Evolutionary conservation across 2,113 vertebrate genomes (phyloP).

Genomic region (Oryzias celebensis): DNA sequence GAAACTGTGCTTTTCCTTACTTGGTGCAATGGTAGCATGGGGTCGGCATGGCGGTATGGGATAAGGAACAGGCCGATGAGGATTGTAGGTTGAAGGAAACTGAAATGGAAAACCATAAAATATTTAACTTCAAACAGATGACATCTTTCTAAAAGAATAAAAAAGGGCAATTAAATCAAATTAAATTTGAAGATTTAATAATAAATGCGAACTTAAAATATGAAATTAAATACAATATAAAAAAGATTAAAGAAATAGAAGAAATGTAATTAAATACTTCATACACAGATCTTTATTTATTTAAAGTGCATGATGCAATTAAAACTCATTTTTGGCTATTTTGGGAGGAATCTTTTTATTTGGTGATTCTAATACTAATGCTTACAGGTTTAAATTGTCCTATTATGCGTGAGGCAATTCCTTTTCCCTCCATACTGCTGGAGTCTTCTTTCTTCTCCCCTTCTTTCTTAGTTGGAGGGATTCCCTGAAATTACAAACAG

Average conservation of each 20-base stretch:
- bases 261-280: not conserved
- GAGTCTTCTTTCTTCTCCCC: constrained; percentile 82
- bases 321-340: not conserved
- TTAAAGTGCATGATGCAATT: not conserved
- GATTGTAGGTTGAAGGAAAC: constrained; percentile 95
- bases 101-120: constrained; percentile 44
- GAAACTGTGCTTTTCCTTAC: constrained; percentile 78
- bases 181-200: no score
- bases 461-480: constrained; percentile 86
- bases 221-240: not conserved
- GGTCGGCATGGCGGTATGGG: constrained; percentile 96
- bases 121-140: not conserved
- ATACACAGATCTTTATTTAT: not conserved
- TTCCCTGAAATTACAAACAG: constrained; percentile 77
- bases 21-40: constrained; percentile 95
- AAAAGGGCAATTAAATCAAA: no score
- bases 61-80: constrained; percentile 95
- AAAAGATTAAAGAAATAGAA: not conserved
- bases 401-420: constrained; percentile 91
- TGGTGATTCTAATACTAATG: not conserved
- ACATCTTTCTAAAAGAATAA: not conserved
- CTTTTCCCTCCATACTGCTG: constrained; percentile 85
- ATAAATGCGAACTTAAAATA: no score
- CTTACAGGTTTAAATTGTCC: constrained; percentile 94
- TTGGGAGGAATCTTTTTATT: not conserved